phyloP scores from a whole-genome alignment of 1,140 invertebrate species.

The Panagrolaimus sp. region DNA sequence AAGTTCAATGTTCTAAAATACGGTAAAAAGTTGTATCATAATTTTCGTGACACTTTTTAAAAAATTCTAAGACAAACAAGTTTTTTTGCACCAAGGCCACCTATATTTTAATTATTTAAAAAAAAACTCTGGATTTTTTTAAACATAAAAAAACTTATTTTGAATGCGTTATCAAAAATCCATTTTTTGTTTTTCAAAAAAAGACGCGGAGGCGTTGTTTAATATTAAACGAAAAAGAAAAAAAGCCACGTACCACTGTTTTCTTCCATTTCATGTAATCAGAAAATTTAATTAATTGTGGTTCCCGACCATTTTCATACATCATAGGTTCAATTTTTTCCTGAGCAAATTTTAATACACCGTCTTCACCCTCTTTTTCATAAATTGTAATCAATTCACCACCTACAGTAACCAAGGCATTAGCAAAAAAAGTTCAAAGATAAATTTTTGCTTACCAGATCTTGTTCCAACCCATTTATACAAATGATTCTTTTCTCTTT shows the following conservation, averaged over 20 bases:
- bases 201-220: too few species aligned
- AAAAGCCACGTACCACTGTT: constrained; percentile 64
- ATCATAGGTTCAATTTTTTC: constrained; percentile 81
- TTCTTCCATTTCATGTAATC: constrained; percentile 89
- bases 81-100: too few species aligned
- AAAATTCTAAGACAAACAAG: too few species aligned
- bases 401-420: constrained; percentile 57
- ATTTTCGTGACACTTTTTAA: too few species aligned
- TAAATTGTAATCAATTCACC: constrained; percentile 67
- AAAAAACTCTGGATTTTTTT: too few species aligned
- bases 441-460: constrained; percentile 47
- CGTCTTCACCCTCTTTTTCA: constrained; percentile 65
- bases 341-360: constrained; percentile 75
- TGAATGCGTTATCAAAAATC: too few species aligned
- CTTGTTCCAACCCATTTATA: constrained; percentile 61
- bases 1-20: constrained; percentile 49
- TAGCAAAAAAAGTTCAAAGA: neutral
- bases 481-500: constrained; percentile 60
- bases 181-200: too few species aligned
- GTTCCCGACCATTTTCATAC: constrained; percentile 79
- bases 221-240: too few species aligned
- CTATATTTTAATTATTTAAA: too few species aligned
- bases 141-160: too few species aligned
- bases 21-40: too few species aligned
- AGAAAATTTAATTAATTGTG: constrained; percentile 73